These are phyloP conservation scores for Laterallus jamaicensis DNA, from an alignment of 2,113 vertebrate genomes.

Conservation along the genomic window DNA sequence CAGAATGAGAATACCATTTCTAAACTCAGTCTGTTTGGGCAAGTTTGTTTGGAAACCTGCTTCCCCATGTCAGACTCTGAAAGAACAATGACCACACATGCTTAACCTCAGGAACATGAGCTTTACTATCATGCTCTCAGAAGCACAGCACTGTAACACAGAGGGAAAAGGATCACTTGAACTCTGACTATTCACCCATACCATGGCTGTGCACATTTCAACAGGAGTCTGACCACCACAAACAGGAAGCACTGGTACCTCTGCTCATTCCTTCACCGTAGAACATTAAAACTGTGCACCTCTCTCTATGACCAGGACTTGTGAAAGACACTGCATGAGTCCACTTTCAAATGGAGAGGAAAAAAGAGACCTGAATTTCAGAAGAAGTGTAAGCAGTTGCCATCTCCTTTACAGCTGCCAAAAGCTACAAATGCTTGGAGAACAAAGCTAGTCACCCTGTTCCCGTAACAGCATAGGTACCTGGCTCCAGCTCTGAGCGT, in stretches of 20 bases:
- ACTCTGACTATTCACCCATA: neutral
- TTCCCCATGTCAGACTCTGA: neutral
- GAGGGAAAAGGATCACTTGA: neutral
- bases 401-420: neutral
- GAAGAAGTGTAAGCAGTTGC: neutral
- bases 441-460: neutral
- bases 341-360: neutral
- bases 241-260: neutral
- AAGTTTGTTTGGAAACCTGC: neutral
- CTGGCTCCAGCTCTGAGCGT: neutral
- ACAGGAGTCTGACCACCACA: neutral
- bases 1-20: neutral
- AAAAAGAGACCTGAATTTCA: neutral
- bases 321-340: neutral
- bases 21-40: neutral
- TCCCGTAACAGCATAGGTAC: neutral
- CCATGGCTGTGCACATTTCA: neutral
- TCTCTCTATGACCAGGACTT: neutral
- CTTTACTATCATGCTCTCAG: neutral
- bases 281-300: neutral
- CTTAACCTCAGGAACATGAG: neutral
- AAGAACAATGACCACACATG: neutral
- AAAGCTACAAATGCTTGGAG: neutral
- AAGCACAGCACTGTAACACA: neutral
- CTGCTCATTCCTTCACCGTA: neutral